Percentiles rank a stretch among this genome's conserved stretches.
Evolutionary conservation across 2,888 invertebrate species (phyloP).

Genomic region (Helleia helle): DNA sequence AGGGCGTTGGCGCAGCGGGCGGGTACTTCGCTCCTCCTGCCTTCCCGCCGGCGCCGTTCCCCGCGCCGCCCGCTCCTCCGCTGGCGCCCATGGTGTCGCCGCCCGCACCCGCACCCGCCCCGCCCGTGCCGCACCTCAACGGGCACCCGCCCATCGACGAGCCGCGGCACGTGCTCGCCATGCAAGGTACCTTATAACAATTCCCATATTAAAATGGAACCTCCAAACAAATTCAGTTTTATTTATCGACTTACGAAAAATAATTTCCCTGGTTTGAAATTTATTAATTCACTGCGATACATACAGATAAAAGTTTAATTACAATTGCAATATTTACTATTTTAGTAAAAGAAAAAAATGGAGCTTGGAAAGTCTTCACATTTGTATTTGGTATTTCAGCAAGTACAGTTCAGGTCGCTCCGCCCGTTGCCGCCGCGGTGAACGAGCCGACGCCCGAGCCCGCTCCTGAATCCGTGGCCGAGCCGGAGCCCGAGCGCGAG

Average conservation of each 20-base stretch:
- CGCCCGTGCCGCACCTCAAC: slow-evolving; percentile 26
- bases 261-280: too few species aligned
- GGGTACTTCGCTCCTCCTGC: slow-evolving; percentile 36
- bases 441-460: slow-evolving; percentile 42
- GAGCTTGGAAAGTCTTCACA: too few species aligned
- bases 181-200: slow-evolving; percentile 44
- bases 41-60: slow-evolving; percentile 33
- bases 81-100: slow-evolving; percentile 38
- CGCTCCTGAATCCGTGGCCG: slow-evolving; percentile 32
- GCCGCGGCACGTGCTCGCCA: slow-evolving; percentile 27
- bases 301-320: too few species aligned
- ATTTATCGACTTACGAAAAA: too few species aligned
- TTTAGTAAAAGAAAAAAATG: too few species aligned
- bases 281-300: too few species aligned
- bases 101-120: slow-evolving; percentile 26
- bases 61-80: slow-evolving; percentile 45
- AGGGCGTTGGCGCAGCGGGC: slow-evolving; percentile 34
- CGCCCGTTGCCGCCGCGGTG: slow-evolving; percentile 14
- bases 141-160: slow-evolving; percentile 22
- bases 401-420: slow-evolving; percentile 15
- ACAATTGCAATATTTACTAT: too few species aligned
- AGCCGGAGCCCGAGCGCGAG: slow-evolving; percentile 37
- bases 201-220: too few species aligned
- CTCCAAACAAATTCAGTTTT: too few species aligned
- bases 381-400: slow-evolving; percentile 17